Conservation (phyloP, 2,888 invertebrate genomes). For the Tiphia femorata region DNA sequence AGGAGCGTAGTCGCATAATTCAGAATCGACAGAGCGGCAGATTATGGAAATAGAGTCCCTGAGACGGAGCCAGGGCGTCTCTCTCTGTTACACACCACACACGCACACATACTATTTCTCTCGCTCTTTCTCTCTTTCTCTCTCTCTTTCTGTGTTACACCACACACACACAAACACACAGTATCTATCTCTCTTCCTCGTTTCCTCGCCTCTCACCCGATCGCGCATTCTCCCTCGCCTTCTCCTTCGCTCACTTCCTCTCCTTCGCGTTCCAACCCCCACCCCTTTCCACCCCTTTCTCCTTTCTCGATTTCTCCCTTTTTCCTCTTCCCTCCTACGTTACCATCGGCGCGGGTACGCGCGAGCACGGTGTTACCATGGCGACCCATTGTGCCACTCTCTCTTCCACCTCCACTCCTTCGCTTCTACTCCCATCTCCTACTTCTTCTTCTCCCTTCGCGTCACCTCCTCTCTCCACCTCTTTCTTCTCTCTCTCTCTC, state of each 20-base stretch:
- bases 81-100: no score
- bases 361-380: conserved; percentile 61
- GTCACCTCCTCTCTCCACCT: conserved; percentile 16
- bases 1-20: conserved; percentile 66
- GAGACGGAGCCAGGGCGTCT: conserved; percentile 57
- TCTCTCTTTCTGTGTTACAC: conserved; percentile 29
- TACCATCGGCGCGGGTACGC: conserved; percentile 14
- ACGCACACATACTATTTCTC: conserved; percentile 35
- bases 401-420: conserved; percentile 48
- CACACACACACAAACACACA: no score
- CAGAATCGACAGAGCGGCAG: conserved; percentile 69
- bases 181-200: conserved; percentile 10
- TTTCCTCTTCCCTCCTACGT: conserved; percentile 24
- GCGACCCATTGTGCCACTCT: conserved; percentile 62
- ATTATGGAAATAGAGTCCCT: conserved; percentile 69
- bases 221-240: no score
- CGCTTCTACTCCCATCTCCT: conserved; percentile 19
- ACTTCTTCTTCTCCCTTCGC: conserved; percentile 15
- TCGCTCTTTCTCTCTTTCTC: conserved; percentile 29
- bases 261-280: conserved; percentile 13
- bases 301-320: conserved; percentile 13
- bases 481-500: conserved; percentile 11
- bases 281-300: conserved; percentile 20
- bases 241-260: no score
- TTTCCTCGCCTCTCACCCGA: conserved; percentile 8